Percentiles rank a stretch among this genome's conserved stretches.
Evolutionary conservation across 1,140 invertebrate species (phyloP).

Genomic region (Drosophila saltans): DNA sequence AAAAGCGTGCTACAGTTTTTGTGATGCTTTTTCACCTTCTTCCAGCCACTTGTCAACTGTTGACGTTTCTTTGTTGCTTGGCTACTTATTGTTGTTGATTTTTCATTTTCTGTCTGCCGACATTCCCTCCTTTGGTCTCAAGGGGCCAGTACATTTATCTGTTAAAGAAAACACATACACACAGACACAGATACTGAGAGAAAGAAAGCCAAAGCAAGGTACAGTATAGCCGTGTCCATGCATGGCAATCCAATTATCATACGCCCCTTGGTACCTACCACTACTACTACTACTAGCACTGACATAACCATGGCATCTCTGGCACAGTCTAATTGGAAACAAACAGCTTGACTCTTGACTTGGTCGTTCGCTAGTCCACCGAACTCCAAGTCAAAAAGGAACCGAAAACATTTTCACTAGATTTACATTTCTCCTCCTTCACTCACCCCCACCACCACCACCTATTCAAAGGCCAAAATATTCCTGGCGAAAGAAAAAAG

Average conservation of each 20-base stretch:
- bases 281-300: not conserved
- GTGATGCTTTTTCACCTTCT: slow-evolving; percentile 8
- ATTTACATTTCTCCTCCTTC: slow-evolving; percentile 65
- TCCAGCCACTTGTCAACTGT: slow-evolving; percentile 70
- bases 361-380: not conserved
- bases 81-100: slow-evolving; percentile 54
- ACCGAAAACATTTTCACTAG: slow-evolving; percentile 63
- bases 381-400: slow-evolving; percentile 59
- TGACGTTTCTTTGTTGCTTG: slow-evolving; percentile 64
- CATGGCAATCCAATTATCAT: slow-evolving; percentile 77
- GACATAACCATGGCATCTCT: slow-evolving; percentile 31
- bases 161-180: slow-evolving; percentile 57
- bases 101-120: slow-evolving; percentile 44
- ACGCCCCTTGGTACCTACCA: slow-evolving; percentile 59
- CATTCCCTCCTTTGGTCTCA: slow-evolving; percentile 22
- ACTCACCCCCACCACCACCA: not conserved
- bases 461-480: slow-evolving; percentile 68
- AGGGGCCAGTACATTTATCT: slow-evolving; percentile 72
- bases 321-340: slow-evolving; percentile 70
- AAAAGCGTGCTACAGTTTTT: slow-evolving; percentile 53
- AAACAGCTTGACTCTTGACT: slow-evolving; percentile 64
- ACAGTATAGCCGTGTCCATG: slow-evolving; percentile 47
- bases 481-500: slow-evolving; percentile 40
- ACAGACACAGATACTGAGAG: slow-evolving; percentile 4
- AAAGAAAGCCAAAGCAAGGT: not conserved